Evolutionary conservation across 1,140 invertebrate genomes (phyloP), one percentile per base, ranked within the genome.

Genomic region (Phenacoccus solenopsis): DNA sequence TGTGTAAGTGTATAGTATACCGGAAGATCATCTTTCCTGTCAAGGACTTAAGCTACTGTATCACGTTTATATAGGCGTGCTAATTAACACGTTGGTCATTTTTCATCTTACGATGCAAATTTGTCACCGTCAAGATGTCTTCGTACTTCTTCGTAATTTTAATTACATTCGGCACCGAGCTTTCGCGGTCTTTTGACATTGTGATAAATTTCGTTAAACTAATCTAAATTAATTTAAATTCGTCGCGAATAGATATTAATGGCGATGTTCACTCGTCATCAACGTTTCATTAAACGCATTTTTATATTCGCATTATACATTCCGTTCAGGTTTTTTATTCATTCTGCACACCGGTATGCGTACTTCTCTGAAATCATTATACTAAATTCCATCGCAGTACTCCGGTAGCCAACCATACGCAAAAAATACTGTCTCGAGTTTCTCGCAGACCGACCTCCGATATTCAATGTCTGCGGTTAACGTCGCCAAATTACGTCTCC

Each of bases 211-310:
- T 64, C 22, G 16, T 64, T 64, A 24, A 64, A 64, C 59, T 27
- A 27, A 3, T 27, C 59, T 22, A 10, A 64, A 64, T 59, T 59
- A 59, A 59, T 59, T 59, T 59, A 59, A 16, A 59, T 64, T 64
- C 59, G 16, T 64, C 25, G 59, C 16, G 25, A 64, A 64, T 64
- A 64, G 22, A 64, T 64, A 64, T 64, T 64, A 64, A 64, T 64
- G 59, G 25, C 25, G 22, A 22, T 22, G 25, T 16, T 64, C 22
- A 24, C 59, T 64, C 10, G 59, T 64, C 12, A 27, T 16, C 59
- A 24, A 24, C 59, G 21, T 24, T 16, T 24, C 59, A 64, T 9
- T 10, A 24, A 24, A 25, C 59, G 2, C 59, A 3, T 25, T 27
- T 64, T 27, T 4, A 16, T 64, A 64, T 24, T 10, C 10, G 16